Base-by-base conservation (phyloP, 2,888 invertebrate species). In the Masnerella sp. region DNA sequence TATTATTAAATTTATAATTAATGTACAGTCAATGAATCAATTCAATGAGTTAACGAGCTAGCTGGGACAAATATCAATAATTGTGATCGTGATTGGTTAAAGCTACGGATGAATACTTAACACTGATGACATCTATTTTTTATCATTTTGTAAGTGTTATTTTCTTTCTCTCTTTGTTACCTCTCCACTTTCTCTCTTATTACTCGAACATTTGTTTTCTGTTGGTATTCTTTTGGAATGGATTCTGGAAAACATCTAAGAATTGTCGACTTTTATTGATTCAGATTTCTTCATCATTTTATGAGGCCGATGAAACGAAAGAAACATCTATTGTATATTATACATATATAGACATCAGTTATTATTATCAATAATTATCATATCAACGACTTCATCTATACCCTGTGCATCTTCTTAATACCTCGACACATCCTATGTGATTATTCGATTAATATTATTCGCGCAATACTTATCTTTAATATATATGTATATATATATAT, bases 341-440 rank as follows among this genome's bases (percentile, higher is more conserved):
- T 77, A 78, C 82, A 79, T 71, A 64, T 71, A 71, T 71, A 71
- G 71, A 71, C 71, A 64, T 71, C 70, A 71, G 64, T 71, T 80
- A 80, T 85, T 84, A 75, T 75, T 70, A 59, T n/a, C n/a, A n/a
- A n/a, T 85, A 74, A 68, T 64, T 74, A 67, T 73, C 61, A 85
- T 85, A 85, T 85, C 82, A 87, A 86, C 86, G 85, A 86, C 83
- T 86, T 86, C 86, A 83, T 87, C 85, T 87, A 87, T 87, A 87
- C 87, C 87, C 87, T 87, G 87, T 87, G 87, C 87, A 87, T 84
- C 83, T 81, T 84, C 81, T 84, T 85, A 84, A 84, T 84, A 82
- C 81, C 79, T 83, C 85, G 84, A 86, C 85, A 85, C 84, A 84
- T 85, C 80, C 83, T 83, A 84, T 82, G 80, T 84, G 83, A 79